Evolutionary conservation across 2,797 vertebrate species (phyloP), one percentile per base, ranked within the genome.

Genomic region (Lithobates pipiens): DNA sequence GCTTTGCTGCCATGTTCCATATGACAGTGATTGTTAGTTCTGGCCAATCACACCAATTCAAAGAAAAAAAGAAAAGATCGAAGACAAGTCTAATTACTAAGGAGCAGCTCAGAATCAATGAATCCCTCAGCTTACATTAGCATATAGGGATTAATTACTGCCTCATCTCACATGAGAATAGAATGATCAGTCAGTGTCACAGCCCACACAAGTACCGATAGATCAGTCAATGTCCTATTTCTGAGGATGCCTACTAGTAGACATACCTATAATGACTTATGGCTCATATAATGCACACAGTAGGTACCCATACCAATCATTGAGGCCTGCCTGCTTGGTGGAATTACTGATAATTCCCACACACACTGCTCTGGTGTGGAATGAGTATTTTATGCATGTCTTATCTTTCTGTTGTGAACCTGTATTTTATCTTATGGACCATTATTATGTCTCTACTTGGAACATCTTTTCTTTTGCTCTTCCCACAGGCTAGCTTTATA

Each of bases 131-230:
- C 65, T 76, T 9, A 13, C 74, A 57, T 21, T 54, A 54, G n/a
- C 50, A 54, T 76, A 61, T 29, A 57, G 32, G 50, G 46, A 61
- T 76, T 23, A 25, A 44, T n/a, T 46, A 27, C 72, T 16, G 42
- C 42, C 42, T 74, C 42, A 27, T 27, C 42, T 25, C 18, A 74
- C 39, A 50, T 46, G 42, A 76, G 50, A 25, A 21, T 34, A 57
- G 27, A 76, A 15, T 32, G 39, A 44, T 42, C 39, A 79, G 65
- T 44, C 23, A 79, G 36, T 46, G 72, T 27, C 18, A 42, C 39
- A 74, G 72, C 70, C 29, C 32, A 72, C 70, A 72, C n/a, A 32
- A 74, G 36, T 23, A n/a, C 36, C 46, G 10, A 74, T 34, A 42
- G n/a, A 39, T 44, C 72, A 42, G n/a, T 67, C 65, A 67, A 67